Percentiles rank a stretch among this genome's conserved stretches.
These are phyloP conservation scores for Chymomyza procnemis DNA, from an alignment of 2,888 invertebrate genomes.

Conservation along the genomic window DNA sequence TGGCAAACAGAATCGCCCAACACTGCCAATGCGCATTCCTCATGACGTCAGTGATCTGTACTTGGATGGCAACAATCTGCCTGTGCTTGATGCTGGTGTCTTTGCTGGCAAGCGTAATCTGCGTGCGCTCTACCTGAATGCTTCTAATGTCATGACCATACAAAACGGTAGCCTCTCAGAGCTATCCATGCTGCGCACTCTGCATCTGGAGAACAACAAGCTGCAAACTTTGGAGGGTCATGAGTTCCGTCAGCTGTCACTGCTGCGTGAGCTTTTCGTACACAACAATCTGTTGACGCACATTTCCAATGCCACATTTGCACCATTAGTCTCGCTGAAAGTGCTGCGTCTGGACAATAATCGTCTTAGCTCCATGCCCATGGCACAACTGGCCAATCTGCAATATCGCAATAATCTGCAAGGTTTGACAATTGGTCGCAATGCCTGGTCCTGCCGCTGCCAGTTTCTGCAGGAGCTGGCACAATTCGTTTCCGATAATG, in stretches of 20 bases:
- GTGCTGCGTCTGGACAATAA: conserved; percentile 91
- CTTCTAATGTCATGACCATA: conserved; percentile 89
- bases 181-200: conserved; percentile 85
- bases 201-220: conserved; percentile 92
- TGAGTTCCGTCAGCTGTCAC: conserved; percentile 90
- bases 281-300: conserved; percentile 90
- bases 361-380: conserved; percentile 87
- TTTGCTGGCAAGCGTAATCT: conserved; percentile 95
- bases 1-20: conserved; percentile 81
- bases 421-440: conserved; percentile 88
- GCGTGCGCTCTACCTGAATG: conserved; percentile 90
- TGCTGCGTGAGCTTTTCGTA: conserved; percentile 89
- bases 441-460: conserved; percentile 94
- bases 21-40: conserved; percentile 87
- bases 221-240: conserved; percentile 88
- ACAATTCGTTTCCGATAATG: conserved; percentile 89
- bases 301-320: conserved; percentile 89
- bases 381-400: conserved; percentile 85
- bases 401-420: conserved; percentile 81
- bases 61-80: conserved; percentile 93
- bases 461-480: conserved; percentile 91
- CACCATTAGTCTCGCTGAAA: conserved; percentile 87
- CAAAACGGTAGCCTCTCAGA: conserved; percentile 95
- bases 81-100: conserved; percentile 89
- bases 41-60: conserved; percentile 97